Base-by-base conservation (phyloP, 2,113 vertebrate species). In the Mobula birostris region DNA sequence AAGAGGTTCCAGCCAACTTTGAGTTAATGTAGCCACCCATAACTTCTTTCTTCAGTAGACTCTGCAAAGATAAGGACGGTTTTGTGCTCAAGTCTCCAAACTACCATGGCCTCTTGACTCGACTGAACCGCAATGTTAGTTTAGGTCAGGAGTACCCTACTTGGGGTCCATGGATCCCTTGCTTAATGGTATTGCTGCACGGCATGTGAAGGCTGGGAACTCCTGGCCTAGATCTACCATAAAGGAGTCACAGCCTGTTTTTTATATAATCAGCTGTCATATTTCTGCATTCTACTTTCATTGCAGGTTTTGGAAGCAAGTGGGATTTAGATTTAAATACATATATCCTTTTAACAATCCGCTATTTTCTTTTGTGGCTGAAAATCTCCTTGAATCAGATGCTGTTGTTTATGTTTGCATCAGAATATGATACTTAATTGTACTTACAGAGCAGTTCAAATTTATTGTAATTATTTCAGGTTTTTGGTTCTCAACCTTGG, bases 21-120 rank as follows among this genome's bases (percentile, higher is more conserved):
- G 96, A 94, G 63, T 96, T 95, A 96, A 98, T 97, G 90, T 98
- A 96, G 7, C 5, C 94, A 17, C 97, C 97, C 0, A 96, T 97
- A 95, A 95, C 87, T 94, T 97, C 97, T 95, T 97, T 97, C 94
- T 96, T 97, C 95, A 99, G 95, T 32, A 99, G 95, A 0, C 96
- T 97, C 99, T 99, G 96, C 8, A 58, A 79, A 17, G 48, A 27
- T 7, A 29, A 94, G 40, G 61, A 56, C 32, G 24, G 7, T 27
- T 24, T 7, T 83, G 36, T 82, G 36, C 36, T 82, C 80, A 24
- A 48, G 36, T 48, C 2, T 24, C 19, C 40, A 19, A 17, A 21
- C 11, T 61, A 2, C 79, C 9, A 61, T 21, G 24, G 11, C 56
- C 27, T 61, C 61, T 58, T 61, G 82, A 58, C 82, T 61, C 7